Percentiles rank a stretch among this genome's conserved stretches.
These are phyloP conservation scores for Rotaria magnacalcarata DNA, from an alignment of 2,888 invertebrate species.

Conservation along the genomic window DNA sequence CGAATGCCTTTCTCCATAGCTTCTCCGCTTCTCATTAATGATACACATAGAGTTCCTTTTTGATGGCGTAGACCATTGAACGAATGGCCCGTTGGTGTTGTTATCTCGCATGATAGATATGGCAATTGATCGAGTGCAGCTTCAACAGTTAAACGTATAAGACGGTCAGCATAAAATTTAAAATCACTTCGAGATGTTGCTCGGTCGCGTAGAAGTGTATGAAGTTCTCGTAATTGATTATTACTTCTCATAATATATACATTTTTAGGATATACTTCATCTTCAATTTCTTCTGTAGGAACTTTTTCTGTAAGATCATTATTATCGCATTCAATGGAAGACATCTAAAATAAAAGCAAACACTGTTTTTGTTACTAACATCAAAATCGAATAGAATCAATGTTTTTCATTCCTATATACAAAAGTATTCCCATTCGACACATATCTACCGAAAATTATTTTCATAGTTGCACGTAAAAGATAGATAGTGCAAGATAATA, in stretches of 20 bases:
- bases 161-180: conserved; percentile 93
- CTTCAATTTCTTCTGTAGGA: neutral
- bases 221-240: conserved; percentile 45
- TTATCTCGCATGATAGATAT: conserved; percentile 80
- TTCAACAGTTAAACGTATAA: conserved; percentile 90
- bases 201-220: conserved; percentile 43
- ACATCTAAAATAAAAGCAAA: neutral
- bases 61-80: conserved; percentile 90
- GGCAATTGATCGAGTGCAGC: conserved; percentile 94
- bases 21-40: conserved; percentile 78
- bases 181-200: conserved; percentile 83
- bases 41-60: conserved; percentile 95
- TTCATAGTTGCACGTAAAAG: conserved; percentile 87
- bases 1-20: conserved; percentile 80
- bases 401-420: conserved; percentile 87
- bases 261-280: neutral
- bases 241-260: conserved; percentile 39
- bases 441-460: conserved; percentile 97
- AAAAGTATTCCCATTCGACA: conserved; percentile 90
- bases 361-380: too few relatives aligned
- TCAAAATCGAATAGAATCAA: neutral
- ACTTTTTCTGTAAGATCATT: too few relatives aligned
- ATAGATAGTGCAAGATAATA: conserved; percentile 68
- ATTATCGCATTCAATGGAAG: neutral
- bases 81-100: conserved; percentile 82